These are phyloP conservation scores for Oplegnathus fasciatus DNA, from an alignment of 2,113 vertebrate genomes.

Conservation along the genomic window DNA sequence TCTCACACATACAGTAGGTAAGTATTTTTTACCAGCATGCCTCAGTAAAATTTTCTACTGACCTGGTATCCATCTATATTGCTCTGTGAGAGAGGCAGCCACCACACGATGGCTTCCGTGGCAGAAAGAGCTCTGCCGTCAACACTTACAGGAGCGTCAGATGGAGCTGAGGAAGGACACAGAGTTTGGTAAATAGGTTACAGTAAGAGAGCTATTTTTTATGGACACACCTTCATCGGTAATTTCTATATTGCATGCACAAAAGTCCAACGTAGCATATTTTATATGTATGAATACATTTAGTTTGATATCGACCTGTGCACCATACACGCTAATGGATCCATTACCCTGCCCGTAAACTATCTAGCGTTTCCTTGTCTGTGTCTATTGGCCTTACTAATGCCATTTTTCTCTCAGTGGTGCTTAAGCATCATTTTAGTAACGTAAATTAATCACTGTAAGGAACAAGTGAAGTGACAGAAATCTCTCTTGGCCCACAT, in stretches of 20 bases:
- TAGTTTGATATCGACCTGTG: not conserved
- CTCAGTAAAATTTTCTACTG: conserved; percentile 55
- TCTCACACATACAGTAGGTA: not conserved
- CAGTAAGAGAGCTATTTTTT: not conserved
- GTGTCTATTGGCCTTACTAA: conserved; percentile 6
- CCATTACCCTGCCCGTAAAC: conserved; percentile 27
- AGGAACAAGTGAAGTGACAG: conserved; percentile 19
- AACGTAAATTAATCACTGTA: conserved; percentile 24
- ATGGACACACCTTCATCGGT: not conserved
- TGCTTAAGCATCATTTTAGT: conserved; percentile 13
- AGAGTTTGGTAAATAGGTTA: conserved; percentile 1
- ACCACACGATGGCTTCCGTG: conserved; percentile 90
- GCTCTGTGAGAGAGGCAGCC: conserved; percentile 87
- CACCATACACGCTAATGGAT: conserved; percentile 7
- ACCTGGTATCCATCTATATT: conserved; percentile 94
- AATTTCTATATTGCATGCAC: not conserved
- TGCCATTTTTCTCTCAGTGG: conserved; percentile 1
- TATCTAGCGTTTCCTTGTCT: not conserved
- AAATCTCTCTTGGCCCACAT: conserved; percentile 27
- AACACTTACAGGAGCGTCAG: conserved; percentile 86
- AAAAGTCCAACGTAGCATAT: not conserved
- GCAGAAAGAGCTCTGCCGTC: conserved; percentile 88
- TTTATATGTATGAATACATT: conserved; percentile 16
- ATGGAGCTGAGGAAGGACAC: conserved; percentile 86
- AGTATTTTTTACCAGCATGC: not conserved